Base-by-base conservation (phyloP, 2,888 invertebrate genomes). In the Macroteleia sp. region DNA sequence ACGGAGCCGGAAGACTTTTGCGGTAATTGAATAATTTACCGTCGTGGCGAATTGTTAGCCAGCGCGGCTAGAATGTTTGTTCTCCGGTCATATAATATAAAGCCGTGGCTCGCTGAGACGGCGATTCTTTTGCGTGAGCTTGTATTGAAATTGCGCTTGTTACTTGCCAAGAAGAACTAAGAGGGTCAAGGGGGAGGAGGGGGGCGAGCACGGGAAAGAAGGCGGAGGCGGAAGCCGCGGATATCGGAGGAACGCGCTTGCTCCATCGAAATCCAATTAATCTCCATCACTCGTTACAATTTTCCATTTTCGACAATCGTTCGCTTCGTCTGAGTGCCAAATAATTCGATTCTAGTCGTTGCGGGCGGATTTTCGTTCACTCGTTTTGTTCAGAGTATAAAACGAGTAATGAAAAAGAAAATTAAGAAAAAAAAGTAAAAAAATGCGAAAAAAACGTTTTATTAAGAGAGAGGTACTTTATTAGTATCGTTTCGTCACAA, bases 221-320 rank as follows among this genome's bases (percentile, higher is more conserved):
- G 34, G 32, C 34, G 54, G 16, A 6, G 42, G 48, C 46, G 67
- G 25, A 54, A 56, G 67, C 62, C 61, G 46, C 56, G 59, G 67
- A 67, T 67, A 61, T 54, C 41, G 61, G 66, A 70, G 66, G 52
- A 64, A 52, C 34, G 19, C 59, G 57, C 52, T 67, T 42, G 56
- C n/a, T n/a, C n/a, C n/a, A 69, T 56, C 50, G 61, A 22, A 69
- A 73, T 67, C 73, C 77, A 67, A 77, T 77, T 71, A 73, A 71
- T 77, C 61, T 57, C 70, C 57, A 69, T 64, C 64, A 52, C 42
- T 70, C 57, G 77, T 70, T 70, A 77, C 69, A 52, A 66, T 71
- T 57, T 77, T 50, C 52, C 62, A 70, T 62, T 64, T 69, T 62
- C 56, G 62, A 56, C 62, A 50, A 56, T 69, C 62, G 75, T 28